Evolutionary conservation across 2,888 invertebrate genomes (phyloP), one percentile per base, ranked within the genome.

Genomic region (Phytoseiulus persimilis): DNA sequence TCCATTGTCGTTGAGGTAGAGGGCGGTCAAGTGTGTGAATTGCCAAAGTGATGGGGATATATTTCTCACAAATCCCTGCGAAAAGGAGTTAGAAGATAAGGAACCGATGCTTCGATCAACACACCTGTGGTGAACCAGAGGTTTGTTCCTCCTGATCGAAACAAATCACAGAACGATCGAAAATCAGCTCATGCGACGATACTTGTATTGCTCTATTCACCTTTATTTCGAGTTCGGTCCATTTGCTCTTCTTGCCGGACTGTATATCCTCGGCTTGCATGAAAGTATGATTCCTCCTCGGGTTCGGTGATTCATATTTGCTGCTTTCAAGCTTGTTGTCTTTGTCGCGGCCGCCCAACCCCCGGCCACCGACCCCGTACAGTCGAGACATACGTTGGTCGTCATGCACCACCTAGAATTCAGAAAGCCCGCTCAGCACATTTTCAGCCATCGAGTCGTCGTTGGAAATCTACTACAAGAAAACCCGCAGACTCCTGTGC

Each of bases 1-100:
- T 93, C 96, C 95, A 94, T 99, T 99, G 94, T 98, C 97, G 94
- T 98, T 98, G 92, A 99, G 94, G 94, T 98, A 98, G 92, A 99
- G 94, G 91, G 96, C 96, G 90, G 98, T 98, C 92, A 99, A 94
- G 94, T 98, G 96, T 91, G 95, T 95, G 93, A 97, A 94, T 93
- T 96, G 95, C 95, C 98, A 99, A 92, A 99, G 94, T 92, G 95
- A 95, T 83, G 97, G 96, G 93, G 97, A 97, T 92, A 99, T 94
- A 93, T 97, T 98, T 92, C 97, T 95, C 92, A 99, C 96, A 94
- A 95, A 96, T 94, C 99, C 99, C 97, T 94, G 87, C 90, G 90
- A 90, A 90, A 90, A 83, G n/a, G n/a, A n/a, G n/a, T n/a, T n/a
- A n/a, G n/a, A n/a, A n/a, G n/a, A n/a, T n/a, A n/a, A n/a, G n/a